Evolutionary conservation across 2,797 vertebrate species (phyloP), one percentile per base, ranked within the genome.

Genomic region (Enteromius thamalakanensis): DNA sequence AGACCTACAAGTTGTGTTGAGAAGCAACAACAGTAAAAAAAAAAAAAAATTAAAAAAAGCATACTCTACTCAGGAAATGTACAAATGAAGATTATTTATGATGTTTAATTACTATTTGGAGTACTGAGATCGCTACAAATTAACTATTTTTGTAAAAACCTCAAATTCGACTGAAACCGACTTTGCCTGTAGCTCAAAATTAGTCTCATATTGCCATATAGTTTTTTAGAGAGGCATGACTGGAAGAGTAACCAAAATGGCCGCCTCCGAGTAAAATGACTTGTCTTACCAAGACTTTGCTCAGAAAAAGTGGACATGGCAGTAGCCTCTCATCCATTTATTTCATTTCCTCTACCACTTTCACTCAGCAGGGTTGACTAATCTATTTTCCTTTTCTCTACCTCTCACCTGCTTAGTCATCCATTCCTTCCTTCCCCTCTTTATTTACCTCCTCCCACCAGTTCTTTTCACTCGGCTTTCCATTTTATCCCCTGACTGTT

Each of bases 331-430:
- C 34, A 58, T 84, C 58, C 21, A 23, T 45, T 29, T 60, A 6
- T 42, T 51, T 60, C 17, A 21, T 51, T 60, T 76, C 67, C 65
- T 90, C 86, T 90, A 90, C 89, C 87, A 79, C 89, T 87, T 87
- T 88, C 87, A 84, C 83, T 89, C 83, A 53, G 82, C 53, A 80
- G 26, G 29, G 19, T 79, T 49, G 76, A 85, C 80, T 87, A 88
- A 89, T 90, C 89, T 90, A 88, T 89, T 87, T 87, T 80, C 68
- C 88, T 86, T 89, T 91, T 89, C 92, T 91, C 88, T 88, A 87
- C 84, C 90, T 89, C 90, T 90, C 86, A 88, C 65, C 76, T 37
- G 32, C 82, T 62, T 70, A 69, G 51, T 70, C 75, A 62, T 70
- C n/a, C 29, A 60, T 80, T 81, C 40, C 19, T 65, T 65, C 37